These are phyloP conservation scores for Sinohyriopsis cumingii DNA, from an alignment of 2,888 invertebrate species.

Conservation along the genomic window DNA sequence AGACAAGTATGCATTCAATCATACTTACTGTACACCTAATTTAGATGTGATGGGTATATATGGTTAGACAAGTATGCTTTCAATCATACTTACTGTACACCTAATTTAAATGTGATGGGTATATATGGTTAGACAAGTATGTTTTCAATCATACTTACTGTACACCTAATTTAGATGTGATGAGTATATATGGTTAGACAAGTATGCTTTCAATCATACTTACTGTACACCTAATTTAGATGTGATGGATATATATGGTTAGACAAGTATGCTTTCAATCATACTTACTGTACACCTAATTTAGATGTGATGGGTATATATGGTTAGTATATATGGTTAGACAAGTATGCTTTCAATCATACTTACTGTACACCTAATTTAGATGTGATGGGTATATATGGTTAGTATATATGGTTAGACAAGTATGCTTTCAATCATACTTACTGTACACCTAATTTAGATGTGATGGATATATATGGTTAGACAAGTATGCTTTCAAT, in stretches of 20 bases:
- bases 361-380: conserved; percentile 36
- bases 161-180: conserved; percentile 21
- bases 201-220: conserved; percentile 50
- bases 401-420: no score
- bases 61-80: no score
- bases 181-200: neutral
- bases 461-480: neutral
- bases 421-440: conserved; percentile 3
- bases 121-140: no score
- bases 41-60: conserved; percentile 16
- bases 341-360: neutral
- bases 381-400: no score
- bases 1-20: neutral
- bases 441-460: conserved; percentile 29
- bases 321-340: neutral
- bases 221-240: no score
- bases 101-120: conserved; percentile 24
- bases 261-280: neutral
- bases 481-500: neutral
- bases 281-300: conserved; percentile 33
- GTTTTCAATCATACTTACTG: conserved; percentile 14
- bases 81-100: conserved; percentile 26
- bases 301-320: conserved; percentile 24
- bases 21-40: conserved; percentile 33
- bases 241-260: no score